A percentile compares a stretch with the other conserved stretches of the same genome.
Conservation (phyloP, 2,797 vertebrate species). For the Dipus sagitta region DNA sequence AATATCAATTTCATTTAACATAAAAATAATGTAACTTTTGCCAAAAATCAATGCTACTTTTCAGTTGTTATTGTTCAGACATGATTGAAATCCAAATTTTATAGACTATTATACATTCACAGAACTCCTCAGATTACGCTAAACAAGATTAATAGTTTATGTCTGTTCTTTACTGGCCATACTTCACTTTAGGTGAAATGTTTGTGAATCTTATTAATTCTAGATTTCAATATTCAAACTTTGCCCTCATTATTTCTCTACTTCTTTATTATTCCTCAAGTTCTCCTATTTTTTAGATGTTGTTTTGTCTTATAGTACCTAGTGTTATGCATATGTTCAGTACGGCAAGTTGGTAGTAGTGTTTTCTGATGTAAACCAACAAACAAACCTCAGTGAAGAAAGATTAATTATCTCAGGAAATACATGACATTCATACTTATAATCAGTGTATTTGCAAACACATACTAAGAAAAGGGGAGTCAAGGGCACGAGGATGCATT, state of each 20-base stretch:
- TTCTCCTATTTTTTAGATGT: neutral
- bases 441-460: neutral
- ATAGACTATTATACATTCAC: neutral
- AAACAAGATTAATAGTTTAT: neutral
- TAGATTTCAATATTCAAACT: neutral
- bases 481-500: too few species aligned
- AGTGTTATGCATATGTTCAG: neutral
- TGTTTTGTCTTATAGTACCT: neutral
- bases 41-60: neutral
- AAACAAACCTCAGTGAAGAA: conserved; percentile 17
- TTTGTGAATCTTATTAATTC: neutral
- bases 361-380: neutral
- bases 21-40: neutral
- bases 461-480: too few species aligned
- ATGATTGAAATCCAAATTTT: neutral
- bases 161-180: neutral
- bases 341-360: too few species aligned
- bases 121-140: neutral
- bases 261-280: neutral
- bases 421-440: neutral
- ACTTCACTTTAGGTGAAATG: neutral
- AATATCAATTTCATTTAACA: neutral
- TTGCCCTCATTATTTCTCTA: neutral
- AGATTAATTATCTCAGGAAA: conserved; percentile 10
- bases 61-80: neutral